A percentile compares a stretch with the other conserved stretches of the same genome.
Conservation (phyloP, 2,113 vertebrate species). For the Penelope pileata region DNA sequence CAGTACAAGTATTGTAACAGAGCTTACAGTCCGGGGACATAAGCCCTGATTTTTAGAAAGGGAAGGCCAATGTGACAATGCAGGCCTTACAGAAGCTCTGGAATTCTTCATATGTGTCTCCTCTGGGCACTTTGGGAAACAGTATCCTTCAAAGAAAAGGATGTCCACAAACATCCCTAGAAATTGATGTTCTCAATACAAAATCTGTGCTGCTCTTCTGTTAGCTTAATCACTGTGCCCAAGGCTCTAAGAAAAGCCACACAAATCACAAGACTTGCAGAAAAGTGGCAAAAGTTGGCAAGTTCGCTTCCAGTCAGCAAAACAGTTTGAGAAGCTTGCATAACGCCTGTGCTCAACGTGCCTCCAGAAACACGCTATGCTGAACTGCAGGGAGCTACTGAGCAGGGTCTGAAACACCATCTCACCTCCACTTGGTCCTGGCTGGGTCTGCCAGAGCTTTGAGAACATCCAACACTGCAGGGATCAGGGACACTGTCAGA, state of each 20-base stretch:
- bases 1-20: constrained; percentile 1
- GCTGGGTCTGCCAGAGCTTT: constrained; percentile 29
- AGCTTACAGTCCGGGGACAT: neutral
- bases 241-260: constrained; percentile 45
- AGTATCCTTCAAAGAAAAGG: neutral
- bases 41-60: neutral
- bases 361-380: neutral
- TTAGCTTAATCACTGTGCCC: neutral
- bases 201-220: neutral
- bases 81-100: neutral
- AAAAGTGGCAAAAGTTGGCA: constrained; percentile 56
- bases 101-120: neutral
- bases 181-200: neutral
- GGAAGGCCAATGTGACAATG: neutral
- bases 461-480: neutral
- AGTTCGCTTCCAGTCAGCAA: constrained; percentile 46
- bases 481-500: constrained; percentile 27
- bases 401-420: constrained; percentile 24
- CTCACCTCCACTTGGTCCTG: constrained; percentile 24
- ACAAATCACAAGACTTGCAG: constrained; percentile 50
- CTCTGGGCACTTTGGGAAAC: neutral
- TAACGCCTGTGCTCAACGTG: constrained; percentile 27
- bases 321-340: constrained; percentile 48
- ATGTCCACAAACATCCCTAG: neutral
- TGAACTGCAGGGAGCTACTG: constrained; percentile 34